A percentile compares a stretch with the other conserved stretches of the same genome.
phyloP scores from a whole-genome alignment of 2,113 vertebrate genomes.

The Litocranius walleri region DNA sequence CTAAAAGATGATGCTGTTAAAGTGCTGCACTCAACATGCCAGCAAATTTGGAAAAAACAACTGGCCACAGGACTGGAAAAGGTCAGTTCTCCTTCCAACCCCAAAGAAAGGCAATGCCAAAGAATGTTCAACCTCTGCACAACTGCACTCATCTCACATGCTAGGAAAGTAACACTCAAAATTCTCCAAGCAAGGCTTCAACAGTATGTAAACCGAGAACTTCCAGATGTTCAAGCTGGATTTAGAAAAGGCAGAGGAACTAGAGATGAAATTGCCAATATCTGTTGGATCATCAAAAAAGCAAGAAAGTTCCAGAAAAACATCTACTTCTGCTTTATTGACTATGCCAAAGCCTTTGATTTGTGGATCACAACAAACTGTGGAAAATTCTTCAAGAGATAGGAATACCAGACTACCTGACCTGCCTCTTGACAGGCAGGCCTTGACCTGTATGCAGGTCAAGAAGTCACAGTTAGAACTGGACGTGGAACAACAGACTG shows the following conservation, averaged over 20 bases:
- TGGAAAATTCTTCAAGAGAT: background rate
- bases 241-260: background rate
- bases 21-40: background rate
- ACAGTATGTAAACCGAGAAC: accelerated
- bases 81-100: background rate
- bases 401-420: background rate
- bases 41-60: background rate
- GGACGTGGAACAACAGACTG: background rate
- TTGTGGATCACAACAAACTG: background rate
- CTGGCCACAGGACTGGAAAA: background rate
- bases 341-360: background rate
- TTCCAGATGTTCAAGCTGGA: background rate
- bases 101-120: background rate
- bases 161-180: background rate
- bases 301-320: background rate
- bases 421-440: background rate
- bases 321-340: background rate
- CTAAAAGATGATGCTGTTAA: background rate
- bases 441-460: background rate
- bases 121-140: background rate
- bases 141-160: background rate
- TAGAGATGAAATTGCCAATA: background rate
- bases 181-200: background rate
- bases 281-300: background rate
- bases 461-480: background rate